A percentile compares a stretch with the other conserved stretches of the same genome.
These are phyloP conservation scores for Hassar affinis DNA, from an alignment of 2,113 vertebrate genomes.

Conservation along the genomic window DNA sequence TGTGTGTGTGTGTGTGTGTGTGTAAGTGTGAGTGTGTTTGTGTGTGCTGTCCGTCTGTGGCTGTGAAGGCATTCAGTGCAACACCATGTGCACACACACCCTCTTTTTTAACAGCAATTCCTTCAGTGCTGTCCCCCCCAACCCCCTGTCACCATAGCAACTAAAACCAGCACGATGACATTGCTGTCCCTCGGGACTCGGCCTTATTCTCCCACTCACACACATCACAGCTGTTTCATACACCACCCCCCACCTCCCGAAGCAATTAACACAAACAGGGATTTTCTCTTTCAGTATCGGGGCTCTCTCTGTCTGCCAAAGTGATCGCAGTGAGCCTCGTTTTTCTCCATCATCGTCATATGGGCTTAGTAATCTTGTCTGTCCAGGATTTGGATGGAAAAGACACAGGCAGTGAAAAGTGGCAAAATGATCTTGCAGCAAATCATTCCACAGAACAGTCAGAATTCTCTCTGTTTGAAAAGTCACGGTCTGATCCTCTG, in stretches of 20 bases:
- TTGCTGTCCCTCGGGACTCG: slow-evolving; percentile 78
- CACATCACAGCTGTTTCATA: slow-evolving; percentile 67
- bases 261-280: slow-evolving; percentile 62
- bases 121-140: slow-evolving; percentile 70
- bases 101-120: slow-evolving; percentile 79
- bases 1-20: neutral
- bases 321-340: neutral
- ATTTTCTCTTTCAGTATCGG: slow-evolving; percentile 38
- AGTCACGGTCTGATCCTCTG: neutral
- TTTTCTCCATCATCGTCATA: slow-evolving; percentile 29
- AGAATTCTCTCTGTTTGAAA: neutral
- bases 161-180: slow-evolving; percentile 74
- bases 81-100: slow-evolving; percentile 62
- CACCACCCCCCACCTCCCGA: too few species aligned
- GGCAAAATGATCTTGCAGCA: neutral
- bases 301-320: slow-evolving; percentile 14
- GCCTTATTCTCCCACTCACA: slow-evolving; percentile 71
- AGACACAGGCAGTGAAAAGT: neutral
- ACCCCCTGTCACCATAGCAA: slow-evolving; percentile 82
- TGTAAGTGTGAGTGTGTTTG: slow-evolving; percentile 30
- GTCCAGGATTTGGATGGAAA: neutral
- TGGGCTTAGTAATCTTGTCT: slow-evolving; percentile 1
- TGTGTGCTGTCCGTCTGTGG: slow-evolving; percentile 19
- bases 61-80: slow-evolving; percentile 70
- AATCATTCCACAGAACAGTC: too few species aligned